A percentile compares a stretch with the other conserved stretches of the same genome.
phyloP scores from a whole-genome alignment of 2,888 invertebrate genomes.

The Eledona agricola region DNA sequence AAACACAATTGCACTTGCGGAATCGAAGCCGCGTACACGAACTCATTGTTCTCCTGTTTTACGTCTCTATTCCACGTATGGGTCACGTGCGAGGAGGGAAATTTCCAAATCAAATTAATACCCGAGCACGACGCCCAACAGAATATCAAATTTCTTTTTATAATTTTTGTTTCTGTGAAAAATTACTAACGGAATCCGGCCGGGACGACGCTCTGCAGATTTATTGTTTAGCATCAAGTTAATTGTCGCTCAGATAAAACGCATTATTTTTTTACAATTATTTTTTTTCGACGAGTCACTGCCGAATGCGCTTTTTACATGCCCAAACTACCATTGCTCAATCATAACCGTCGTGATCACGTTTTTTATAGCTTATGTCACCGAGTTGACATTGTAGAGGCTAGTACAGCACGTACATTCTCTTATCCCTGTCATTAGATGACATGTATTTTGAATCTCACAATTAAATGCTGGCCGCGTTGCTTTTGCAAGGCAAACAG shows the following conservation, averaged over 20 bases:
- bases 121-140: conserved; percentile 25
- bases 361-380: conserved; percentile 34
- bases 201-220: conserved; percentile 24
- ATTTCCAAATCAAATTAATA: conserved; percentile 36
- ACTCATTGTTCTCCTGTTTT: conserved; percentile 23
- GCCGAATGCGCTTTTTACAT: conserved; percentile 10
- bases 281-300: conserved; percentile 18
- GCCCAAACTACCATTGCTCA: conserved; percentile 19
- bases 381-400: conserved; percentile 33
- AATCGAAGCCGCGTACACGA: conserved; percentile 18
- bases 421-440: conserved; percentile 32
- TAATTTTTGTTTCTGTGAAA: conserved; percentile 27
- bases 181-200: conserved; percentile 31
- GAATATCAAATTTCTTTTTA: conserved; percentile 36
- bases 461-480: conserved; percentile 24
- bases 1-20: too few species aligned
- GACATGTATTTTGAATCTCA: conserved; percentile 32
- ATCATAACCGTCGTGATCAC: conserved; percentile 29
- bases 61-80: conserved; percentile 30
- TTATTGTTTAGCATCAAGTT: conserved; percentile 26
- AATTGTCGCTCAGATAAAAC: conserved; percentile 26
- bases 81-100: conserved; percentile 33
- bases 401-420: conserved; percentile 29
- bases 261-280: conserved; percentile 19
- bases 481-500: conserved; percentile 34